Evolutionary conservation across 2,888 invertebrate genomes (phyloP).

Genomic region (Chloromyia formosa): DNA sequence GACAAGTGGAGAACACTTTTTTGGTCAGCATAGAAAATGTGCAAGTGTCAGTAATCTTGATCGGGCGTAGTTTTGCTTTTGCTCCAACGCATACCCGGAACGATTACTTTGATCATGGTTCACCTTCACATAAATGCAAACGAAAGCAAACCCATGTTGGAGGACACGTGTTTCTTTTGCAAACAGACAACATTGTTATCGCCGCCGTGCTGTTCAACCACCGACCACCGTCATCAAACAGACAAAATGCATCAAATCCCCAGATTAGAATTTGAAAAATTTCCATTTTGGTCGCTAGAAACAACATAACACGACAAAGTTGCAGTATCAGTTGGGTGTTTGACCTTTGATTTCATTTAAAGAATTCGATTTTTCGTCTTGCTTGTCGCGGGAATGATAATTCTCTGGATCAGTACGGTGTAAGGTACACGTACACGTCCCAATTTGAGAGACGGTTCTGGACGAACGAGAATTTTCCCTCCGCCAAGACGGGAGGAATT

Average conservation of each 20-base stretch:
- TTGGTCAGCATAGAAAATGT: not conserved
- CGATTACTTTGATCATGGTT: not conserved
- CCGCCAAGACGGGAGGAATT: not conserved
- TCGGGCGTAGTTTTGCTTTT: too few relatives aligned
- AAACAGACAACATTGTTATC: too few relatives aligned
- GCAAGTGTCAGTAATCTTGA: too few relatives aligned
- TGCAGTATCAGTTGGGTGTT: not conserved
- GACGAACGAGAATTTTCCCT: not conserved
- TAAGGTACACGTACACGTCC: constrained; percentile 29
- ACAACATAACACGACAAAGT: not conserved
- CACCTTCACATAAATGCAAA: not conserved
- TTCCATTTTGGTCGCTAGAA: not conserved
- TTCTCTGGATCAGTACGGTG: not conserved
- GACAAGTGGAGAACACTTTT: not conserved
- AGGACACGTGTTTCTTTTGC: constrained; percentile 22
- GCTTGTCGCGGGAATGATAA: constrained; percentile 15
- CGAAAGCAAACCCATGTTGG: constrained; percentile 1
- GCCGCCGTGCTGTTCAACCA: not conserved
- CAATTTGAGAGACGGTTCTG: not conserved
- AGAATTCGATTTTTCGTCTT: not conserved
- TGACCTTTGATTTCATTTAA: constrained; percentile 30
- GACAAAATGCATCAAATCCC: constrained; percentile 5
- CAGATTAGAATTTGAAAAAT: not conserved
- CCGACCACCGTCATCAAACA: not conserved
- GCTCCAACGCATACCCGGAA: not conserved